Percentiles rank a stretch among this genome's conserved stretches.
Conservation (phyloP, 2,797 vertebrate genomes). For the Melanogrammus aeglefinus region DNA sequence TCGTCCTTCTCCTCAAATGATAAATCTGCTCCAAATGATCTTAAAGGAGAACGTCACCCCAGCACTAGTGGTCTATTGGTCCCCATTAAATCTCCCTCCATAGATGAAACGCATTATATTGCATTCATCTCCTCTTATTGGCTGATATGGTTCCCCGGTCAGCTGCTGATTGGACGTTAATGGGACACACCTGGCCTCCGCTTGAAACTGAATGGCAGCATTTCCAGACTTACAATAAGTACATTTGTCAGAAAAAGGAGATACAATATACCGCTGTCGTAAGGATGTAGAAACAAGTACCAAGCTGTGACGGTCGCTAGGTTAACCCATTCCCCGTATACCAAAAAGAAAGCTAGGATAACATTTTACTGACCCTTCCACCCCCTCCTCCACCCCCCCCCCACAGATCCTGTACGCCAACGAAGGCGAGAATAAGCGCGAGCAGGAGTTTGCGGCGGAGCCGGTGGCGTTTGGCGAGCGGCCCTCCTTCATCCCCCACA, state of each 20-base stretch:
- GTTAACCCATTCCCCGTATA: no score
- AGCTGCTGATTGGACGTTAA: not conserved
- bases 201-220: not conserved
- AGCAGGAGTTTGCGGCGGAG: constrained; percentile 83
- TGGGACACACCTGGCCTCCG: not conserved
- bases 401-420: constrained; percentile 92
- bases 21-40: not conserved
- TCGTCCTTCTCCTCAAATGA: no score
- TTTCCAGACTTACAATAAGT: no score
- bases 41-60: not conserved
- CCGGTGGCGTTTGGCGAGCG: constrained; percentile 76
- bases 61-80: not conserved
- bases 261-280: no score
- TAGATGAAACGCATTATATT: not conserved
- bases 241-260: no score
- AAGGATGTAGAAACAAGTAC: no score
- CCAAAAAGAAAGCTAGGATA: no score
- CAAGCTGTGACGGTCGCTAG: no score
- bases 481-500: constrained; percentile 87
- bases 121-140: not conserved
- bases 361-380: no score
- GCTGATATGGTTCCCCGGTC: not conserved
- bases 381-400: no score
- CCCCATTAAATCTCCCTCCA: not conserved
- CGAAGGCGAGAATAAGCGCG: constrained; percentile 94